Evolutionary conservation across 2,797 vertebrate species (phyloP).

Genomic region (Danio jaintianensis): DNA sequence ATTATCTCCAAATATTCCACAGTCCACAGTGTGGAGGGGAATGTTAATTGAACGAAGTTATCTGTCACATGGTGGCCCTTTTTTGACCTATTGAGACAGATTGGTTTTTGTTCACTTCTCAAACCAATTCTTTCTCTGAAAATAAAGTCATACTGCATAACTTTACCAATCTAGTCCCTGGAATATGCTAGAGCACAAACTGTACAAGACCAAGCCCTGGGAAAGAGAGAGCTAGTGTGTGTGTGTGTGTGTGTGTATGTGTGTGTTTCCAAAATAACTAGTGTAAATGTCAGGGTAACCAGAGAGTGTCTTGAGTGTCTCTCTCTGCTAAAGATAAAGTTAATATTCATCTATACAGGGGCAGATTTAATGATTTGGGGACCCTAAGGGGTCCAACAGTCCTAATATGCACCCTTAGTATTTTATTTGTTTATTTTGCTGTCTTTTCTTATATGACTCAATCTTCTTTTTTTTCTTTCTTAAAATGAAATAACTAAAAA

Average conservation of each 20-base stretch:
- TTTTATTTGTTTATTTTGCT: no score
- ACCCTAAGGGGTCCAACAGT: no score
- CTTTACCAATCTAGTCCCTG: background rate
- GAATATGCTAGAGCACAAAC: background rate
- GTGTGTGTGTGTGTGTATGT: slow-evolving; percentile 15
- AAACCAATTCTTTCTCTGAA: background rate
- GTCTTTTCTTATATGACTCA: no score
- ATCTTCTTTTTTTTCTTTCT: no score
- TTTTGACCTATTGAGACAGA: slow-evolving; percentile 47
- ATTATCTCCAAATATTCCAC: background rate
- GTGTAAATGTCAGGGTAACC: slow-evolving; percentile 67
- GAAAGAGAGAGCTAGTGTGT: background rate
- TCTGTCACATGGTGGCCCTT: slow-evolving; percentile 60
- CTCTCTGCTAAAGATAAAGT: background rate
- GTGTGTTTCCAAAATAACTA: slow-evolving; percentile 63
- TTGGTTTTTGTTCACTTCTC: background rate
- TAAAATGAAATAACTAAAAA: no score
- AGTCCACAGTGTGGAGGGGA: background rate
- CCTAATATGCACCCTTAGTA: no score
- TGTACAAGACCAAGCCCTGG: background rate
- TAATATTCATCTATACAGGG: no score
- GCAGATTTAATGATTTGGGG: no score
- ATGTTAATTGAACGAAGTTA: slow-evolving; percentile 35
- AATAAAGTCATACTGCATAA: background rate
- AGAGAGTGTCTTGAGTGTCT: slow-evolving; percentile 49